Conservation (phyloP, 2,113 vertebrate genomes). For the Falcunculus frontatus region DNA sequence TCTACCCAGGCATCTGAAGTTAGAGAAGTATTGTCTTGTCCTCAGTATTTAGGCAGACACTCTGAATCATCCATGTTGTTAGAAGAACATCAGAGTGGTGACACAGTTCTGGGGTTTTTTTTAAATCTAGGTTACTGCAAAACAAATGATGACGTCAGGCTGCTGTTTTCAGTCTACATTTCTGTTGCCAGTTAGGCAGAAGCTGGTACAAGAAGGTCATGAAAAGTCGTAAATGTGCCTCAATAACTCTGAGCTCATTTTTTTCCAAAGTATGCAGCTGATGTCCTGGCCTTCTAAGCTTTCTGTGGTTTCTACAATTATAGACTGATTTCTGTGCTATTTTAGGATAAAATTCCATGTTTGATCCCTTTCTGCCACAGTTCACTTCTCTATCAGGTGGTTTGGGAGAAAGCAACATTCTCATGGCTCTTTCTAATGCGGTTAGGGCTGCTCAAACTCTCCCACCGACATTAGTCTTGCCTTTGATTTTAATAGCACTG, state of each 20-base stretch:
- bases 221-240: neutral
- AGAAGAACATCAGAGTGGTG: neutral
- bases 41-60: neutral
- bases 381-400: neutral
- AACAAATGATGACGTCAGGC: neutral
- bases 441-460: neutral
- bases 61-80: neutral
- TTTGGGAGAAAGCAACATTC: neutral
- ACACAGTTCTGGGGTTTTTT: neutral
- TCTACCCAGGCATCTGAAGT: neutral
- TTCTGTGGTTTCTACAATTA: neutral
- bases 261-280: neutral
- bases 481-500: neutral
- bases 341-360: neutral
- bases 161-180: neutral
- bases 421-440: neutral
- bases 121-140: neutral
- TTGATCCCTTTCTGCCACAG: neutral
- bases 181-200: neutral
- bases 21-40: neutral
- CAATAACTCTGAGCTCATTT: neutral
- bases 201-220: neutral
- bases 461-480: neutral
- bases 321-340: neutral
- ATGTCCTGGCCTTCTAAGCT: neutral